These are phyloP conservation scores for Laothoe populi DNA, from an alignment of 2,888 invertebrate species.

Conservation along the genomic window DNA sequence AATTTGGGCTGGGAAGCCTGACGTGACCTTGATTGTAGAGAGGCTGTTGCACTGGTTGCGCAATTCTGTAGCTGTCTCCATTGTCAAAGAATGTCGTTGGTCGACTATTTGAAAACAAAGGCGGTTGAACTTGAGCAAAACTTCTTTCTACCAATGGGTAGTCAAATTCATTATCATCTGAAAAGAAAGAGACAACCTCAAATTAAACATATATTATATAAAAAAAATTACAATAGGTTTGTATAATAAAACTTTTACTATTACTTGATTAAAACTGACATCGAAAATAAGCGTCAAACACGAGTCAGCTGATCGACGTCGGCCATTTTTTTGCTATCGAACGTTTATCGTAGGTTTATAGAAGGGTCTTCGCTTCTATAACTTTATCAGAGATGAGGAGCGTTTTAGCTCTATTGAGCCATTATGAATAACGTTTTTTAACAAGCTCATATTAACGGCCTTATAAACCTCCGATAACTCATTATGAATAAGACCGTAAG, in stretches of 20 bases:
- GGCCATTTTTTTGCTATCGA: too few species aligned
- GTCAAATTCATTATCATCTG: constrained; percentile 79
- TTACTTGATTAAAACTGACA: too few species aligned
- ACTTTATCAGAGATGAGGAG: too few species aligned
- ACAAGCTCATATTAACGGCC: too few species aligned
- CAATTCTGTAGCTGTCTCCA: constrained; percentile 67
- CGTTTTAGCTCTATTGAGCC: too few species aligned
- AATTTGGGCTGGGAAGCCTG: constrained; percentile 76
- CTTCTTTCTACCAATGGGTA: constrained; percentile 79
- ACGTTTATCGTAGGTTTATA: too few species aligned
- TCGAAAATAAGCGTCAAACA: too few species aligned
- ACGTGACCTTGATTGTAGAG: constrained; percentile 68
- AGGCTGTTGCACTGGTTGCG: constrained; percentile 64
- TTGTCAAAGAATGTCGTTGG: constrained; percentile 70
- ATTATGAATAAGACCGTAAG: too few species aligned
- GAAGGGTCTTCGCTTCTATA: too few species aligned
- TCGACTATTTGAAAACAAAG: constrained; percentile 72
- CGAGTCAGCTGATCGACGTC: too few species aligned
- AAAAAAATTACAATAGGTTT: neutral
- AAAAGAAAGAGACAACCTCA: constrained; percentile 52
- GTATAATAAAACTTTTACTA: neutral
- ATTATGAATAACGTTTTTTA: too few species aligned
- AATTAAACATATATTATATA: constrained; percentile 1
- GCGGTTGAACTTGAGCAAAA: constrained; percentile 82
- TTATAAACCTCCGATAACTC: too few species aligned